Conservation (phyloP, 2,797 vertebrate species). For the Ciconia nigra region DNA sequence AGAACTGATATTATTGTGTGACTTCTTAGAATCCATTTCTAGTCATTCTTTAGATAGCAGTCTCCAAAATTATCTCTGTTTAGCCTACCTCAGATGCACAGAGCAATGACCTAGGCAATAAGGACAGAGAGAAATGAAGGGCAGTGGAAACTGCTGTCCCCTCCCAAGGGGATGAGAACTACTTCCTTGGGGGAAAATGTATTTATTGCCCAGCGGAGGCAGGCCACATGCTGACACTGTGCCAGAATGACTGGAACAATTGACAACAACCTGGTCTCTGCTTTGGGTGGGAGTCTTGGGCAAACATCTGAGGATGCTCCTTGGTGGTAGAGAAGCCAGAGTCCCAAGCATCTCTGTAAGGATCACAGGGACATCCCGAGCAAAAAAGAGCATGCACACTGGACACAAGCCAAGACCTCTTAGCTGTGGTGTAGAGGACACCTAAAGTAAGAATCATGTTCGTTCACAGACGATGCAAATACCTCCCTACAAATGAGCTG, state of each 20-base stretch:
- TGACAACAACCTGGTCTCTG: neutral
- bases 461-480: neutral
- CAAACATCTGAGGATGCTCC: neutral
- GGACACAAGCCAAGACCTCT: neutral
- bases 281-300: neutral
- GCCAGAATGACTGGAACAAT: neutral
- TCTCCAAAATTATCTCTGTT: neutral
- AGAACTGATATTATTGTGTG: neutral
- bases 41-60: neutral
- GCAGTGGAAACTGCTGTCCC: neutral
- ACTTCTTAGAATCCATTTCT: neutral
- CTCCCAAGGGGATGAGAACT: neutral
- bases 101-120: fast-evolving
- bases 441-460: neutral
- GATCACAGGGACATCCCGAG: neutral
- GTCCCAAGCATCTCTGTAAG: neutral
- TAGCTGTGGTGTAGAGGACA: neutral
- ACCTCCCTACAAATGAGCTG: neutral
- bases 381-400: neutral
- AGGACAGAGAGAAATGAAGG: neutral
- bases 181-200: neutral
- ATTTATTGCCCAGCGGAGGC: neutral
- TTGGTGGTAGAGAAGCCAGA: neutral
- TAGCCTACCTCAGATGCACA: neutral
- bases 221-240: neutral